Conservation (phyloP, 2,888 invertebrate species). For the Drosophila ochracea region DNA sequence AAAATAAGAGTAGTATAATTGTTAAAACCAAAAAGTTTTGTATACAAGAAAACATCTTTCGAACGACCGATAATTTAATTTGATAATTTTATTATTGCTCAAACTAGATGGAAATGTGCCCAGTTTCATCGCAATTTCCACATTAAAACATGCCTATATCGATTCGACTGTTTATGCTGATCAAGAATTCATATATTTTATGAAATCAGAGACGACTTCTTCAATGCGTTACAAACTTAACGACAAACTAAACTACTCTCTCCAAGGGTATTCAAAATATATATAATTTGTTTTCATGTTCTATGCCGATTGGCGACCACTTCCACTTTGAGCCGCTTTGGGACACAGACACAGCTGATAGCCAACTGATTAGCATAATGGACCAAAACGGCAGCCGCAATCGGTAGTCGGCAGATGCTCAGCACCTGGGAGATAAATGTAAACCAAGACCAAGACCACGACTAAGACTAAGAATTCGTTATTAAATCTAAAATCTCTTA, state of each 20-base stretch:
- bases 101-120: background rate
- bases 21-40: background rate
- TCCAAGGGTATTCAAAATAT: slow-evolving; percentile 5
- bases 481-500: slow-evolving; percentile 63
- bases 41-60: background rate
- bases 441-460: slow-evolving; percentile 33
- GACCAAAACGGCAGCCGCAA: slow-evolving; percentile 46
- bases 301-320: slow-evolving; percentile 40
- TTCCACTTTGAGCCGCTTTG: slow-evolving; percentile 53
- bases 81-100: too few relatives aligned
- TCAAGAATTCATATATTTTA: background rate
- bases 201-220: background rate
- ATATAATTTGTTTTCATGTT: slow-evolving; percentile 69
- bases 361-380: slow-evolving; percentile 64
- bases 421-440: slow-evolving; percentile 27
- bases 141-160: too few relatives aligned
- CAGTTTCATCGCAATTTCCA: background rate
- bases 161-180: background rate
- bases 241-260: background rate
- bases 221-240: background rate
- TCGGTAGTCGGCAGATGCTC: slow-evolving; percentile 37
- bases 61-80: background rate
- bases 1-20: background rate
- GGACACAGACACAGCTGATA: slow-evolving; percentile 27
- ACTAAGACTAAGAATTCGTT: slow-evolving; percentile 26